Evolutionary conservation across 2,888 invertebrate species (phyloP).

Genomic region (Acanthopleura granulata): DNA sequence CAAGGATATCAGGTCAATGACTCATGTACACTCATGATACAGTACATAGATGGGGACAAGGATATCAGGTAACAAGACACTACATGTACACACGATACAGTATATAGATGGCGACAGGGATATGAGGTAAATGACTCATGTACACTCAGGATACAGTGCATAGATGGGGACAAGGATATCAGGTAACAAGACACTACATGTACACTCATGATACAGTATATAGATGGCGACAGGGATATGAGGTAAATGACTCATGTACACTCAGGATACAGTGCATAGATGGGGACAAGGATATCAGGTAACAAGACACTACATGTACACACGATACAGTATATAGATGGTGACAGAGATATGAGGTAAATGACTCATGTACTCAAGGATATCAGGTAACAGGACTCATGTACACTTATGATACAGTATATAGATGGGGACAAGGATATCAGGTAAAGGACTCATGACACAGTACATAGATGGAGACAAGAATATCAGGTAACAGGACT

Average conservation of each 20-base stretch:
- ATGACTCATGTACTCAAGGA: neutral
- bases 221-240: conserved; percentile 65
- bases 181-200: conserved; percentile 42
- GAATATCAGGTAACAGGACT: conserved; percentile 54
- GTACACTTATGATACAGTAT: conserved; percentile 52
- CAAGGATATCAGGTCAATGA: conserved; percentile 57
- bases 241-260: conserved; percentile 45
- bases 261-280: conserved; percentile 64
- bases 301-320: conserved; percentile 23
- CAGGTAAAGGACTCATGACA: conserved; percentile 53
- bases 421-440: conserved; percentile 65
- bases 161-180: conserved; percentile 66
- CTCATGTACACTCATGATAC: conserved; percentile 47
- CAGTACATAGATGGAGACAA: conserved; percentile 66
- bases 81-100: conserved; percentile 56
- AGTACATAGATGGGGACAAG: conserved; percentile 66
- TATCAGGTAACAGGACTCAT: neutral
- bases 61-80: conserved; percentile 53
- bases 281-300: conserved; percentile 66
- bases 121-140: conserved; percentile 49
- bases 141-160: conserved; percentile 60
- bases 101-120: conserved; percentile 66
- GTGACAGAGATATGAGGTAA: conserved; percentile 65
- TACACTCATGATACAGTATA: conserved; percentile 62
- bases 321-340: conserved; percentile 64